phyloP scores from a whole-genome alignment of 2,113 vertebrate genomes.

The Haemorhous mexicanus region DNA sequence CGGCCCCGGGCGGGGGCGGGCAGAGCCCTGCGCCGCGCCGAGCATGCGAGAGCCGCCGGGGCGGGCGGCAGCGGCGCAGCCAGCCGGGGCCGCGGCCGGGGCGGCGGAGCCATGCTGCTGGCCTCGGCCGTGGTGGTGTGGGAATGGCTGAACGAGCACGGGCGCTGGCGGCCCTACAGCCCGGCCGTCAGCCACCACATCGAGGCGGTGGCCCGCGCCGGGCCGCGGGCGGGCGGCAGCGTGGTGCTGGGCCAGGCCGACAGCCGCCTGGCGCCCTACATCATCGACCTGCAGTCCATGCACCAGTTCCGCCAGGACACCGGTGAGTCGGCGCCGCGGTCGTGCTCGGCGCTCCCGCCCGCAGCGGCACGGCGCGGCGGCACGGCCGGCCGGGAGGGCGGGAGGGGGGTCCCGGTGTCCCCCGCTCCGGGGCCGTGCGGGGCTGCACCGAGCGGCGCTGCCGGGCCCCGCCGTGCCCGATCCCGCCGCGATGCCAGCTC shows the following conservation, averaged over 20 bases:
- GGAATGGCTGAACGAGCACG: conserved; percentile 74
- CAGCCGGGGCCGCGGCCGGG: background rate
- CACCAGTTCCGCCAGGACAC: conserved; percentile 95
- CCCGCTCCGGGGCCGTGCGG: background rate
- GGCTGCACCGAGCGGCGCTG: background rate
- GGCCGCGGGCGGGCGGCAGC: conserved; percentile 86
- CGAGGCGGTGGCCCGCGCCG: conserved; percentile 91
- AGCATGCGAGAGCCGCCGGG: background rate
- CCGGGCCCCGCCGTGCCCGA: background rate
- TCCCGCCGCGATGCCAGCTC: background rate
- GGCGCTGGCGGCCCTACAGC: conserved; percentile 95
- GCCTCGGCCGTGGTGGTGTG: background rate
- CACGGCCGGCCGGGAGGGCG: background rate
- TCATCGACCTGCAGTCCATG: conserved; percentile 94
- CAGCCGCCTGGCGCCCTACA: conserved; percentile 87
- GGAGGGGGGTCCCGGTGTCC: background rate
- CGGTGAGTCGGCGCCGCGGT: conserved; percentile 73
- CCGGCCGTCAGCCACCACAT: conserved; percentile 95
- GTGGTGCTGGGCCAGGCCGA: conserved; percentile 94
- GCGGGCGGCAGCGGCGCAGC: background rate
- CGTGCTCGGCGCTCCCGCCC: background rate
- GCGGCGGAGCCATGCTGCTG: background rate
- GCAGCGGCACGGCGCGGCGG: background rate
- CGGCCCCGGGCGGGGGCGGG: no score
- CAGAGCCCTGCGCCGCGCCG: background rate